phyloP scores from a whole-genome alignment of 2,113 vertebrate genomes.

The Chlorodrepanis virens region DNA sequence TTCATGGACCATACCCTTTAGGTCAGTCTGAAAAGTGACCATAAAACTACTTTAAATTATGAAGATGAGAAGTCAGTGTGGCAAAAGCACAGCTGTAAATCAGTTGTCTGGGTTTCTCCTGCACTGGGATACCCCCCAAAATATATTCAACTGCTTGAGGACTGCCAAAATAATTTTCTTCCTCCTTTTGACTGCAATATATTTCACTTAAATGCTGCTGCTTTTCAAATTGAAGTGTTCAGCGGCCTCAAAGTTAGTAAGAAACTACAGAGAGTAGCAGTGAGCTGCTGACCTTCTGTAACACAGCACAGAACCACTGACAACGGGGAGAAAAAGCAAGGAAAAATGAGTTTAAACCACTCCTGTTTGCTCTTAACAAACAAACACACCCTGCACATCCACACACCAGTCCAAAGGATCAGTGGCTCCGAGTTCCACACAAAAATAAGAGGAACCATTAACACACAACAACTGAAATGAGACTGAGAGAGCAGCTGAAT shows the following conservation, averaged over 20 bases:
- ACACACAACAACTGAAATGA: not conserved
- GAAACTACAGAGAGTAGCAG: not conserved
- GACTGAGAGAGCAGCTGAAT: not conserved
- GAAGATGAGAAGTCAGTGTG: not conserved
- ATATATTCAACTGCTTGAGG: not conserved
- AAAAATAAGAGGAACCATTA: not conserved
- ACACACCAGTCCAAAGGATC: not conserved
- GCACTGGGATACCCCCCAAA: not conserved
- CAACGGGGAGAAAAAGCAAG: not conserved
- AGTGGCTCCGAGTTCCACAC: not conserved
- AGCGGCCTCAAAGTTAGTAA: not conserved
- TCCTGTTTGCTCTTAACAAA: not conserved
- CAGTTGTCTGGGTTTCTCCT: not conserved
- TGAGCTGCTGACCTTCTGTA: not conserved
- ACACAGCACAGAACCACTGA: not conserved
- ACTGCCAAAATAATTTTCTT: not conserved
- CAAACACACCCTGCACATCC: not conserved
- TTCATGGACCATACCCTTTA: not conserved
- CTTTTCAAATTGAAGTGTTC: not conserved
- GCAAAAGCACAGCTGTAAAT: not conserved
- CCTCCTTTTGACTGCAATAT: not conserved
- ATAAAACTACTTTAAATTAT: not conserved
- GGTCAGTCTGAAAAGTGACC: not conserved
- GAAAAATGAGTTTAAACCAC: not conserved
- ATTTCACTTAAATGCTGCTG: not conserved